A percentile compares a stretch with the other conserved stretches of the same genome.
These are phyloP conservation scores for Parotia lawesii DNA, from an alignment of 2,113 vertebrate genomes.

Conservation along the genomic window DNA sequence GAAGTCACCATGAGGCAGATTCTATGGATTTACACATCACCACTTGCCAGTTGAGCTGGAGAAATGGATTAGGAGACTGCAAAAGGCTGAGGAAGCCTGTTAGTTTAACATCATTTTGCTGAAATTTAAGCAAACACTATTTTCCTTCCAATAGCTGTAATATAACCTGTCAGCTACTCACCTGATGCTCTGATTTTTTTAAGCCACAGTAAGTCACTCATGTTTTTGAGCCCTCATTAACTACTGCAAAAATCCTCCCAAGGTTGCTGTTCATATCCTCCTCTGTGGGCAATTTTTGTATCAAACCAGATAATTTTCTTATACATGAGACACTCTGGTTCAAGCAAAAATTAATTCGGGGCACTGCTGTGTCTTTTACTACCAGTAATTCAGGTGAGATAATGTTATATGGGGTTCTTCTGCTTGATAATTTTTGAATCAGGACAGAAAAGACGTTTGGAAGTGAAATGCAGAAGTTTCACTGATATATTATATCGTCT, in stretches of 20 bases:
- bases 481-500: not conserved
- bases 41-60: not conserved
- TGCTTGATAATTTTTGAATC: not conserved
- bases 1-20: not conserved
- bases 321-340: not conserved
- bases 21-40: not conserved
- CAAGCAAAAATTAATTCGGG: slow-evolving; percentile 12
- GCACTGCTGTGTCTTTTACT: not conserved
- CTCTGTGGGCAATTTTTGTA: not conserved
- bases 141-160: not conserved
- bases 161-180: not conserved
- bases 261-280: not conserved
- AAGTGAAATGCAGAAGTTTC: not conserved
- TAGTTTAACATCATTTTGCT: not conserved
- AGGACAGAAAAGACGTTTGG: not conserved
- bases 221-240: slow-evolving; percentile 11
- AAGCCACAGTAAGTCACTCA: not conserved
- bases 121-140: slow-evolving; percentile 26
- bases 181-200: not conserved
- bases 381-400: not conserved
- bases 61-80: not conserved
- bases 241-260: slow-evolving; percentile 2
- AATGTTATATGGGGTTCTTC: not conserved
- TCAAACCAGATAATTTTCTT: slow-evolving; percentile 7
- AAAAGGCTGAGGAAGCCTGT: slow-evolving; percentile 22